Conservation (phyloP, 2,797 vertebrate species). For the Sebastes nivosus region DNA sequence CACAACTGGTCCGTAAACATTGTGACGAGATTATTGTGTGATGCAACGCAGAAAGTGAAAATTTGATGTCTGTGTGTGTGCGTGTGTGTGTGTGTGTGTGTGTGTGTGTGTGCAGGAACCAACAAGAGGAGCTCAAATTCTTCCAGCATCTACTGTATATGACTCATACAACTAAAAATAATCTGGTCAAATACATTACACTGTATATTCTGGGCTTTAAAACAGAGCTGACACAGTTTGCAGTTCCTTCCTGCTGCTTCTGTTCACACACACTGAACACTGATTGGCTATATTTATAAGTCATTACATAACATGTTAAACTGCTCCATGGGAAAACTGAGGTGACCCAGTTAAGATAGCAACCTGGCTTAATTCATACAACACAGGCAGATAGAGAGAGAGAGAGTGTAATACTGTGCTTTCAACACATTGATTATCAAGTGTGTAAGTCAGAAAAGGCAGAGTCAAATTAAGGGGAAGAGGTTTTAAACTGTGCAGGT, state of each 20-base stretch:
- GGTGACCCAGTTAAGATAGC: slow-evolving; percentile 65
- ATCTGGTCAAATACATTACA: neutral
- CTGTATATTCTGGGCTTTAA: slow-evolving; percentile 13
- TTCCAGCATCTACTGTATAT: neutral
- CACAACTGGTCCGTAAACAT: slow-evolving; percentile 33
- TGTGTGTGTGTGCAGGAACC: neutral
- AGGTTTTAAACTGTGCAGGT: no score
- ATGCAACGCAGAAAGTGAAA: slow-evolving; percentile 6
- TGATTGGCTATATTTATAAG: slow-evolving; percentile 72
- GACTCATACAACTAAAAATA: slow-evolving; percentile 6
- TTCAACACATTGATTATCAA: no score
- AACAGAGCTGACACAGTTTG: slow-evolving; percentile 43
- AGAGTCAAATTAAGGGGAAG: no score
- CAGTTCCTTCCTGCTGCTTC: slow-evolving; percentile 38
- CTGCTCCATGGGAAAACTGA: slow-evolving; percentile 68
- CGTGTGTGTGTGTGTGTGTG: no score
- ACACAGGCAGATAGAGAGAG: neutral
- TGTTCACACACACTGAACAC: slow-evolving; percentile 45
- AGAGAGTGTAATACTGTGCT: no score
- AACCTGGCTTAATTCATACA: slow-evolving; percentile 62
- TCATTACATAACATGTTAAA: slow-evolving; percentile 72
- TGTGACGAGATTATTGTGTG: slow-evolving; percentile 27
- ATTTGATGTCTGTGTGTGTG: neutral
- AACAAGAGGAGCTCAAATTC: neutral
- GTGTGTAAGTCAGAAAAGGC: no score